phyloP scores from a whole-genome alignment of 2,888 invertebrate genomes.

The Pogonocherus hispidulus region DNA sequence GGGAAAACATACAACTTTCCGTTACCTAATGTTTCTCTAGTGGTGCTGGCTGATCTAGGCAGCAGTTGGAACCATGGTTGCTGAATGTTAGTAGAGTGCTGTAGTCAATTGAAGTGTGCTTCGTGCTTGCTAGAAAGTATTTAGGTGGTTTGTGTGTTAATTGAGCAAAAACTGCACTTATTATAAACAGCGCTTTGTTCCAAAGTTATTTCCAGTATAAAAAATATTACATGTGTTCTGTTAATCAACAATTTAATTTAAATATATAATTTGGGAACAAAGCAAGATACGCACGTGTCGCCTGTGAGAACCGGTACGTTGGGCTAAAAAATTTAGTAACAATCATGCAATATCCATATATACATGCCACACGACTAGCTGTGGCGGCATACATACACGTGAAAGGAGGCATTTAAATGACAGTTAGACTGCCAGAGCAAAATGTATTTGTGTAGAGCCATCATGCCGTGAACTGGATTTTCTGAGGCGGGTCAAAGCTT shows the following conservation, averaged over 20 bases:
- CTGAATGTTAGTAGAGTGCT: conserved; percentile 24
- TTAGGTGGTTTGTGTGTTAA: conserved; percentile 27
- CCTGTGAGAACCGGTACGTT: conserved; percentile 53
- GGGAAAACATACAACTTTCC: conserved; percentile 18
- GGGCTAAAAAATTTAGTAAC: conserved; percentile 51
- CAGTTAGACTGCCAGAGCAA: conserved; percentile 65
- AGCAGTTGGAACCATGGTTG: conserved; percentile 2
- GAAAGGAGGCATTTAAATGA: conserved; percentile 62
- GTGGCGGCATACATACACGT: conserved; percentile 67
- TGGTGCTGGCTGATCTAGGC: neutral
- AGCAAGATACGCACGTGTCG: conserved; percentile 34
- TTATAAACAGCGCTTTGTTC: conserved; percentile 4
- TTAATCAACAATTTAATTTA: neutral
- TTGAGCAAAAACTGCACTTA: conserved; percentile 16
- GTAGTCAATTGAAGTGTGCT: conserved; percentile 9
- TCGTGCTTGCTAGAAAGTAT: conserved; percentile 26
- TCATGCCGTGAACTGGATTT: conserved; percentile 67
- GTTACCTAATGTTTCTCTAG: neutral
- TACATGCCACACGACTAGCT: conserved; percentile 64
- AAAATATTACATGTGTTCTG: neutral
- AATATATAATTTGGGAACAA: conserved; percentile 33
- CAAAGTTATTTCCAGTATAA: conserved; percentile 8
- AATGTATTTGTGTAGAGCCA: conserved; percentile 68
- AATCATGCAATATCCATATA: conserved; percentile 61
- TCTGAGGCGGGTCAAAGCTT: conserved; percentile 65